Base-by-base conservation (phyloP, 2,113 vertebrate species). In the Athene cunicularia region DNA sequence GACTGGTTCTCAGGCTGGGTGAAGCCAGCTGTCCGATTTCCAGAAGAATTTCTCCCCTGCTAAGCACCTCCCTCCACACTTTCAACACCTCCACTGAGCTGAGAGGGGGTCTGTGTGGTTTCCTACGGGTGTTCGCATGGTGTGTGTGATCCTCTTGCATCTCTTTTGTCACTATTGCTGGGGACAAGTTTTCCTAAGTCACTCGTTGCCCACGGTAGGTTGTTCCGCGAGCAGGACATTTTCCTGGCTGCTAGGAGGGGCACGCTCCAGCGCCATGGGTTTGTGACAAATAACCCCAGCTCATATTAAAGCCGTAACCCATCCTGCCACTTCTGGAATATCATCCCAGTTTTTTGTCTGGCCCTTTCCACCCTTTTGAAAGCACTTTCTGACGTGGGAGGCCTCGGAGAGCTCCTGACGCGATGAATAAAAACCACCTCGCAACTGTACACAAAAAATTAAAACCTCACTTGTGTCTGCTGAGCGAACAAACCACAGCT, bases 381-480 rank as follows among this genome's bases (percentile, higher is more conserved):
- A 63, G 73, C 70, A 24, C 33, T 27, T 86, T 12, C 70, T 85
- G 50, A 41, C 1, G 14, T 68, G 90, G 86, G 88, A 93, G 60
- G 77, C 50, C 72, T 16, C 64, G 1, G 41, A n/a, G 86, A 82
- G 47, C 79, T 93, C 93, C 59, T 22, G 24, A 53, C 5, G n/a
- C 0, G 1, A 76, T 5, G 72, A 63, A 90, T 74, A 81, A 71
- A 97, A 92, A 41, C 21, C 76, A 56, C 90, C 70, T 71, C 47
- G 0, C 4, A 33, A 86, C 70, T 12, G 47, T 33, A 87, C 59
- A 70, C 83, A 60, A 80, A 74, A 94, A 96, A 96, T 95, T 70
- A 94, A 97, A 97, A 58, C 77, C 95, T 95, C 95, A 26, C 96
- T 98, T 90, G 52, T 37, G 64, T 96, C 95, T 96, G 92, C 91